Percentiles rank a stretch among this genome's conserved stretches.
Conservation (phyloP, 2,113 vertebrate genomes). For the Plotosus lineatus region DNA sequence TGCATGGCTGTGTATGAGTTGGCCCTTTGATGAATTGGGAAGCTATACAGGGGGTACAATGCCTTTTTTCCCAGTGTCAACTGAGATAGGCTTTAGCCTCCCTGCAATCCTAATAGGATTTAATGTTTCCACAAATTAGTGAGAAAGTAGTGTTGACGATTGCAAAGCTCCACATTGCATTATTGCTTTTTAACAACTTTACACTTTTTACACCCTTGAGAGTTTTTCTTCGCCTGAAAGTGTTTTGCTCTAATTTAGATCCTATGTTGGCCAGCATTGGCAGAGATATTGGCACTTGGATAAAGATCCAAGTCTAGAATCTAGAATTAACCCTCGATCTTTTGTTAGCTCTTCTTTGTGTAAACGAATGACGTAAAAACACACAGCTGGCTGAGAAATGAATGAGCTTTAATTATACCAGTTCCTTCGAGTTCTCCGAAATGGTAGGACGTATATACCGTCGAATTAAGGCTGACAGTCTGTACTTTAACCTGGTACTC, state of each 20-base stretch:
- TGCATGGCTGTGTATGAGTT: no score
- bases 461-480: slow-evolving; percentile 12
- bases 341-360: slow-evolving; percentile 13
- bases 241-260: background rate
- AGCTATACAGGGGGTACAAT: no score
- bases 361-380: slow-evolving; percentile 15
- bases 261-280: background rate
- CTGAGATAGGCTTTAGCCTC: no score
- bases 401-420: slow-evolving; percentile 16
- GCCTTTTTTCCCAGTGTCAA: no score
- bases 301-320: background rate
- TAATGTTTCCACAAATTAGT: no score
- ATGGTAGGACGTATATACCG: slow-evolving; percentile 2
- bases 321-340: background rate
- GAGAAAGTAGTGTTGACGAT: background rate
- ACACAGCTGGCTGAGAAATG: background rate
- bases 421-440: background rate
- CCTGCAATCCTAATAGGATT: no score
- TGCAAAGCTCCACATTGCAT: background rate
- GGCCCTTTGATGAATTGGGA: no score
- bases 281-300: background rate
- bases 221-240: background rate
- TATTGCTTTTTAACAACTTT: background rate
- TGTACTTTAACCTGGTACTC: background rate
- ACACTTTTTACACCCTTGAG: background rate